Evolutionary conservation across 2,113 vertebrate species (phyloP), one percentile per base, ranked within the genome.

Genomic region (Perccottus glenii): DNA sequence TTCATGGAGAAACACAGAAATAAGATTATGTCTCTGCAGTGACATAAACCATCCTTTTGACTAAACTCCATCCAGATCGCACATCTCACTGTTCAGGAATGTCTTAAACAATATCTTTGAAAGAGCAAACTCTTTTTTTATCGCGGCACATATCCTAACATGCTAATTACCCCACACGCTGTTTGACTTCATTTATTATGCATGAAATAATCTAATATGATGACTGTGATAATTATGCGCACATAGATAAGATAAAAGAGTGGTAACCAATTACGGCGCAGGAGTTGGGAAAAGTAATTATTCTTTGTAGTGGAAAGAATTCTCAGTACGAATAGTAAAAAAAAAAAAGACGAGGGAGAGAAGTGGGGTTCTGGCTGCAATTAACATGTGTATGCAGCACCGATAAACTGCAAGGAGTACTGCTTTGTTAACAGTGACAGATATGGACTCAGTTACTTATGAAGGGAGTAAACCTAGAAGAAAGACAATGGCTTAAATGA

Each of bases 161-260:
- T 89, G 87, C 89, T 90, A 91, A 90, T 90, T 90, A 89, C 87
- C 80, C 78, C 64, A 71, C 83, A 80, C 88, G 75, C 88, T 87
- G 88, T 88, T 87, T 90, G 89, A 90, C 63, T 87, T 88, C 84
- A 88, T 90, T 91, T 91, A 89, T 88, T 89, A 91, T 91, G 87
- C 88, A 90, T 90, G 85, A 88, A 90, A 90, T 88, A 89, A 91
- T 89, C 88, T 88, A 89, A 90, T 91, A 88, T 85, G 87, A 90
- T 91, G 85, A 89, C 85, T 88, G 87, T 83, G 87, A 90, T 90
- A 88, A 90, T 90, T 90, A 90, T 85, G 88, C 84, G 48, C 88
- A 84, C 85, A 86, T 72, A 89, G 85, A 90, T 88, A 89, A 89
- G 88, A 91, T 91, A 89, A 91, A 91, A 90, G 87, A 87, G 84